Base-by-base conservation (phyloP, 2,113 vertebrate species). In the Eubucco bourcierii region DNA sequence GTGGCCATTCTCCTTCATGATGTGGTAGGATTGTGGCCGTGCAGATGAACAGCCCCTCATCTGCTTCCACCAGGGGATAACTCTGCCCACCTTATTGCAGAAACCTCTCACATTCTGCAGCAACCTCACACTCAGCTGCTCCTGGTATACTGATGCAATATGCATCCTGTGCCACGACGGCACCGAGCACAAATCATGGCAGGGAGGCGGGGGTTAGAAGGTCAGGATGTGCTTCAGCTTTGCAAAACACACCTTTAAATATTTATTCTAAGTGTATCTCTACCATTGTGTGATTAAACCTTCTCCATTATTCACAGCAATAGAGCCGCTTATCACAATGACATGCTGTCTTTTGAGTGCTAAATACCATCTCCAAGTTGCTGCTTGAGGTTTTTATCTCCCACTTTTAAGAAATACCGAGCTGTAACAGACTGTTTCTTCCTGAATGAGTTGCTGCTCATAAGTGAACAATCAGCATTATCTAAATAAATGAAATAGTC, bases 401-500 rank as follows among this genome's bases (percentile, higher is more conserved):
- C 61, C 64, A 71, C 50, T 87, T 93, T 81, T 75, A 29, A 95
- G 88, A 94, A 83, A 81, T 64, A 88, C 77, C 50, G 90, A 90
- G 75, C 64, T 95, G 21, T 87, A 97, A 84, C 94, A 96, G 89
- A 82, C 82, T 97, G 79, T 94, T 97, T 89, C 94, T 80, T 90
- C 83, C 95, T 97, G 96, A 95, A 95, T 87, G 95, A 95, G 86
- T 78, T 95, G 92, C 76, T 1, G 29, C 88, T 96, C 90, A 29
- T 96, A 96, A 96, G 87, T 93, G 93, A 98, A 95, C 94, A 95
- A 98, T 97, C 94, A 96, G 74, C 92, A 90, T 97, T 97, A 97
- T 96, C 96, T 97, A 97, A 98, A 97, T 96, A 97, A 97, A 97
- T 95, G 91, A 97, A 97, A 97, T 97, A 97, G 97, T 98, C 96